Evolutionary conservation across 2,113 vertebrate species (phyloP), one percentile per base, ranked within the genome.

Genomic region (Octodon degus): DNA sequence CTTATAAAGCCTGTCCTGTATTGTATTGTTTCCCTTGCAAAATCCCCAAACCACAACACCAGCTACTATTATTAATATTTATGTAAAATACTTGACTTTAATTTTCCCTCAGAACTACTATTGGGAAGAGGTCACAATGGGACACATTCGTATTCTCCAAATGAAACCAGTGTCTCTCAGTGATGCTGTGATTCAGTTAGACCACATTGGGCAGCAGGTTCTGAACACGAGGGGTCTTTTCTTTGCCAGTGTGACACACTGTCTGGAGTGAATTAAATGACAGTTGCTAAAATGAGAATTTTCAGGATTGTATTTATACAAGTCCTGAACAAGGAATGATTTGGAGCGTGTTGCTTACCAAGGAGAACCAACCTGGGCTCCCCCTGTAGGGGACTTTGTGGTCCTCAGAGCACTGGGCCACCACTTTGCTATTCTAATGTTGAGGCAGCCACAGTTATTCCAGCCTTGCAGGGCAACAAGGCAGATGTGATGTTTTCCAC

Each of bases 251-350:
- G 89, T 93, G 86, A 93, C 72, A 91, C 47, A 92, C 37, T 79
- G 68, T 94, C 90, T 97, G 90, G 79, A 92, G 84, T 94, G 97
- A 96, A 97, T 96, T 91, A 94, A 97, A 91, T 95, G 93, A 88
- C 37, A 90, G 63, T 40, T 96, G 80, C 91, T 96, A 90, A 95
- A 96, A 72, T 95, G 89, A 94, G 91, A 77, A 27, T 91, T 91
- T 84, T 77, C 72, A 85, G 27, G 30, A 85, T 40, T 30, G 2
- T 96, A 94, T 93, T 34, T 94, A 6, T 63, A 55, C 86, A 88
- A 92, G 74, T 27, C 20, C 65, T 77, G 37, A 74, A 37, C 86
- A 68, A 93, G 47, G 24, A 95, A 82, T 80, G 80, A 80, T 87
- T 91, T 95, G 92, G 74, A 70, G 34, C 67, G 25, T 5, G 13